Conservation (phyloP, 1,140 invertebrate genomes). For the Leptinotarsa texana region DNA sequence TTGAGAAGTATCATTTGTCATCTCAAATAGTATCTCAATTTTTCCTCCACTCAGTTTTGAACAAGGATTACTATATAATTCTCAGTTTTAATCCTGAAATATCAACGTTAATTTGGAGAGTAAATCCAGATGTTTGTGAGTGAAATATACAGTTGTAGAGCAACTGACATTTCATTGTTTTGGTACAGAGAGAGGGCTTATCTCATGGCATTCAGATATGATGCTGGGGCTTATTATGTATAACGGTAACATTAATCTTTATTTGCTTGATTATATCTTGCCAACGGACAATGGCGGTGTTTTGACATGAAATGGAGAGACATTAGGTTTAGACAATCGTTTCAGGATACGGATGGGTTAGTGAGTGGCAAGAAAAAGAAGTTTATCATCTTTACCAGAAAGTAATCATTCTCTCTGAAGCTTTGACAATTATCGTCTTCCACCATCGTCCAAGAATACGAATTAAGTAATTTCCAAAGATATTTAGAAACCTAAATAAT, state of each 20-base stretch:
- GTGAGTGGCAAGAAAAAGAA: too few relatives aligned
- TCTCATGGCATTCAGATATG: conserved; percentile 2
- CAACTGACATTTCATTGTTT: background rate
- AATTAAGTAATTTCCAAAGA: too few relatives aligned
- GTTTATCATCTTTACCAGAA: too few relatives aligned
- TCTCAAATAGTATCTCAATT: too few relatives aligned
- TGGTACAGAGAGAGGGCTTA: background rate
- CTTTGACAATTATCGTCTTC: too few relatives aligned
- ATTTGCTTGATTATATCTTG: background rate
- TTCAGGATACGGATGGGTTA: too few relatives aligned
- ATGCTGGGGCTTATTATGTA: background rate
- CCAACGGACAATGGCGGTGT: background rate
- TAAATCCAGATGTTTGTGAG: background rate
- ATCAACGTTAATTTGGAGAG: background rate
- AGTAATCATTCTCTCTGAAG: too few relatives aligned
- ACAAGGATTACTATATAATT: background rate
- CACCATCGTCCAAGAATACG: too few relatives aligned
- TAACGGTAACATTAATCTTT: conserved; percentile 4
- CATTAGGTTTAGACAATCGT: background rate
- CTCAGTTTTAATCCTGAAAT: background rate
- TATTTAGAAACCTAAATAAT: too few relatives aligned
- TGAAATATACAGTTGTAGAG: background rate
- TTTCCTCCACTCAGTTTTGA: background rate
- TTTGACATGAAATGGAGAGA: background rate
- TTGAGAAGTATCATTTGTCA: too few relatives aligned